These are phyloP conservation scores for Xiphophorus maculatus DNA, from an alignment of 2,113 vertebrate genomes.

Conservation along the genomic window DNA sequence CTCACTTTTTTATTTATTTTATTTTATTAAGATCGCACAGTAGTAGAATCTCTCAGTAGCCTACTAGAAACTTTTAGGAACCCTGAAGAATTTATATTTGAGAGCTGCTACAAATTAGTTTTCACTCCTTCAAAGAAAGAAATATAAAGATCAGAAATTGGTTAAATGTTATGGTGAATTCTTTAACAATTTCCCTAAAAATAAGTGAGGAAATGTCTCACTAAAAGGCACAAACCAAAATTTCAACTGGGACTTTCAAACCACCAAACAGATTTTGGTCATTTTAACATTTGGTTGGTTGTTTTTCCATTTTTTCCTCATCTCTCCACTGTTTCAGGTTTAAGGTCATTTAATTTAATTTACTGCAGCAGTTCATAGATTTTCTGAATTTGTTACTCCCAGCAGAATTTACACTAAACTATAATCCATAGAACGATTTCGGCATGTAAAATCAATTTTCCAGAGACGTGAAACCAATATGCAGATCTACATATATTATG, in stretches of 20 bases:
- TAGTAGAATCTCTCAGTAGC: no score
- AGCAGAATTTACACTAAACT: no score
- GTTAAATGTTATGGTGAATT: neutral
- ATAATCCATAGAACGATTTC: neutral
- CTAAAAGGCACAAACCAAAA: neutral
- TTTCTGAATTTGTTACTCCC: neutral
- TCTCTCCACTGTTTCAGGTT: no score
- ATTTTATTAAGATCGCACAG: no score
- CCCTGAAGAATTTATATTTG: neutral
- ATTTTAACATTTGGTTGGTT: neutral
- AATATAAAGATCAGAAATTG: neutral
- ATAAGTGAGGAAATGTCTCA: neutral
- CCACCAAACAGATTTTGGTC: neutral
- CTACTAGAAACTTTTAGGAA: neutral
- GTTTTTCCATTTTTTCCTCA: no score
- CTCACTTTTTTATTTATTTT: no score
- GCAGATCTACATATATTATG: no score
- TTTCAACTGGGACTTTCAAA: neutral
- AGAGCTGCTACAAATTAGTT: neutral
- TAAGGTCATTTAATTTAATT: no score
- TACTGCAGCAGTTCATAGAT: neutral
- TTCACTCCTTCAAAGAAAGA: neutral
- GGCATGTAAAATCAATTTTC: no score
- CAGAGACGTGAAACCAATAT: no score
- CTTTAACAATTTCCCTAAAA: no score